Evolutionary conservation across 2,113 vertebrate species (phyloP), one percentile per base, ranked within the genome.

Genomic region (Pelusios castaneus): DNA sequence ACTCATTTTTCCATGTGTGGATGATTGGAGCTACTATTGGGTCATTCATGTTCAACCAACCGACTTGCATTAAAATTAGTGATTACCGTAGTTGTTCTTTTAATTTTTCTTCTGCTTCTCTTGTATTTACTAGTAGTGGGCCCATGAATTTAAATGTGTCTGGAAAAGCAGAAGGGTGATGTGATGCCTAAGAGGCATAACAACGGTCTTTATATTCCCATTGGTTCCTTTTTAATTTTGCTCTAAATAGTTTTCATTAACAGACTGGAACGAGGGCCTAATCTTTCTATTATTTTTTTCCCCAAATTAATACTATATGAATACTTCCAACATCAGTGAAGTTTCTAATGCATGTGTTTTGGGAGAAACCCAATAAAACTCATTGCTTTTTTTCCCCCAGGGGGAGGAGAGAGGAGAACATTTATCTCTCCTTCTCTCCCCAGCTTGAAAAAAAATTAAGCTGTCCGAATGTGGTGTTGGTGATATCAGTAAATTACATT

Each of bases 101-200:
- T 75, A 67, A 85, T 89, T 94, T 80, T 2, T 77, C 70, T 88
- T 89, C 41, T 91, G 3, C 51, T 22, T 10, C 12, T 91, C 87
- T 82, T 70, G 21, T 41, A 76, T 29, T 6, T 6, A 0, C 19
- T 38, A 60, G 38, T 8, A 90, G 3, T 60, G 27, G 77, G 55
- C 24, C 84, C 89, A 2, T 80, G 2, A 77, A 5, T 67, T 54
- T 17, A n/a, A 82, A 27, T n/a, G 22, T 90, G 54, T 80, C 79
- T 25, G 16, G 25, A 17, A 11, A 11, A n/a, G 34, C 47, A 86
- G n/a, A 73, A 22, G 38, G 70, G 21, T 12, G 38, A 11, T 10
- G 8, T 49, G 2, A 83, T 91, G 55, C 55, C 41, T 34, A 67
- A 58, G 2, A 80, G 60, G 82, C 29, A 29, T 89, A 41, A 51